phyloP scores from a whole-genome alignment of 2,113 vertebrate genomes.

The Patagioenas fasciata region DNA sequence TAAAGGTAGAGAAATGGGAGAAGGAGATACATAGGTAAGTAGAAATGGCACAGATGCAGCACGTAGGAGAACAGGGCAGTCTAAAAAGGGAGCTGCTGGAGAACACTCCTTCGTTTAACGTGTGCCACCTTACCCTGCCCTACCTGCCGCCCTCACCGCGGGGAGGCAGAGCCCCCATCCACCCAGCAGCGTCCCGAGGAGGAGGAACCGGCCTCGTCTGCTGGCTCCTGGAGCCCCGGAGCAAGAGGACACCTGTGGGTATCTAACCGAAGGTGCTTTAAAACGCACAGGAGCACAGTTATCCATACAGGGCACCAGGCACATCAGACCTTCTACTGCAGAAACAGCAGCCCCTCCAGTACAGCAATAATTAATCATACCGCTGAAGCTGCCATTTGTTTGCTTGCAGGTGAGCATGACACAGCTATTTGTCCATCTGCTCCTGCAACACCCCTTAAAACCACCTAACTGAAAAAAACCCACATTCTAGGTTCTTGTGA shows the following conservation, averaged over 20 bases:
- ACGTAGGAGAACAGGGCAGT: not conserved
- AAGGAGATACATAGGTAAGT: not conserved
- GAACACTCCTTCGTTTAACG: not conserved
- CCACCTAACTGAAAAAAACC: not conserved
- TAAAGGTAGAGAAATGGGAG: not conserved
- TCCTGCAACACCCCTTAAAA: constrained; percentile 13
- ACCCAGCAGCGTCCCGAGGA: not conserved
- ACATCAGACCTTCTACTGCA: not conserved
- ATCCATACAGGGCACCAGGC: not conserved
- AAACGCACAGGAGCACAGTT: not conserved
- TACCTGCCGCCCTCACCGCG: not conserved
- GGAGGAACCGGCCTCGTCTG: not conserved
- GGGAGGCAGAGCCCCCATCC: not conserved
- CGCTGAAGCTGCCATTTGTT: not conserved
- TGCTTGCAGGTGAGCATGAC: constrained; percentile 53
- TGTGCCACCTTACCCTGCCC: constrained; percentile 29
- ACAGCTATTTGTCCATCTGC: constrained; percentile 45
- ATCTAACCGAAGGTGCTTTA: not conserved
- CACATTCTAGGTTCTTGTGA: not conserved
- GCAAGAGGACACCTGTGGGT: not conserved
- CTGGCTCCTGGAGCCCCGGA: not conserved
- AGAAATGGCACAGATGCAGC: constrained; percentile 37
- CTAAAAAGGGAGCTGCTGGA: constrained; percentile 51
- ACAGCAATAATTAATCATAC: constrained; percentile 43
- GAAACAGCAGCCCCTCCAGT: not conserved